Percentiles rank a stretch among this genome's conserved stretches.
These are phyloP conservation scores for Hyposoter dolosus DNA, from an alignment of 2,888 invertebrate genomes.

Conservation along the genomic window DNA sequence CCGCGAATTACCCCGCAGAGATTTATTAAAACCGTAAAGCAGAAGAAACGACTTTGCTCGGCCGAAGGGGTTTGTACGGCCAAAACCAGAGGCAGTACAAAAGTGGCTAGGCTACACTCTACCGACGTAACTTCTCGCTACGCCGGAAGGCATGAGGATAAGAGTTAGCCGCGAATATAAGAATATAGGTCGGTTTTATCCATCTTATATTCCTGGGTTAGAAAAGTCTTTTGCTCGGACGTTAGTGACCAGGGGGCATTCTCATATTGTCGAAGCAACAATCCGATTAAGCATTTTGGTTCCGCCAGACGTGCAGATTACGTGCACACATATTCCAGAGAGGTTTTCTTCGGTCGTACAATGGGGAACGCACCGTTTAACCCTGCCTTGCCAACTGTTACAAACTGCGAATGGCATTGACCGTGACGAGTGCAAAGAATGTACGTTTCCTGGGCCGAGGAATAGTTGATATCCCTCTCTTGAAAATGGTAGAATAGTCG, in stretches of 20 bases:
- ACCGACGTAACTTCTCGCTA: constrained; percentile 70
- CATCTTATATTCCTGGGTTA: constrained; percentile 17
- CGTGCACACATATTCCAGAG: not conserved
- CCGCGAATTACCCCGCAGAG: constrained; percentile 83
- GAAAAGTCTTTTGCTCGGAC: constrained; percentile 75
- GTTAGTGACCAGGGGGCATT: constrained; percentile 81
- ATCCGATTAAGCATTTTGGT: constrained; percentile 74
- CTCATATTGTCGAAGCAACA: constrained; percentile 74
- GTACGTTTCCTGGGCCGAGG: constrained; percentile 52
- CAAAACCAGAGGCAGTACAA: constrained; percentile 49
- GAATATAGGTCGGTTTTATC: constrained; percentile 36
- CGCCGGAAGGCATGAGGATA: constrained; percentile 67
- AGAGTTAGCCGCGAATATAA: constrained; percentile 44
- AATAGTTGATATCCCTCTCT: constrained; percentile 49
- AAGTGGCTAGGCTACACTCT: constrained; percentile 55
- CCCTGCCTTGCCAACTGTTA: constrained; percentile 24
- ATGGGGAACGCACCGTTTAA: constrained; percentile 67
- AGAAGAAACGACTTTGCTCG: constrained; percentile 81
- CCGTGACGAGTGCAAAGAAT: constrained; percentile 63
- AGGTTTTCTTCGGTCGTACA: constrained; percentile 70
- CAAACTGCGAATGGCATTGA: constrained; percentile 65
- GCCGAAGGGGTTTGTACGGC: constrained; percentile 71
- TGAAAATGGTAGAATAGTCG: constrained; percentile 49
- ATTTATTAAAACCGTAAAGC: constrained; percentile 84
- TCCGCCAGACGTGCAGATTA: constrained; percentile 61